These are phyloP conservation scores for Helobdella robusta DNA, from an alignment of 2,888 invertebrate species.

Conservation along the genomic window DNA sequence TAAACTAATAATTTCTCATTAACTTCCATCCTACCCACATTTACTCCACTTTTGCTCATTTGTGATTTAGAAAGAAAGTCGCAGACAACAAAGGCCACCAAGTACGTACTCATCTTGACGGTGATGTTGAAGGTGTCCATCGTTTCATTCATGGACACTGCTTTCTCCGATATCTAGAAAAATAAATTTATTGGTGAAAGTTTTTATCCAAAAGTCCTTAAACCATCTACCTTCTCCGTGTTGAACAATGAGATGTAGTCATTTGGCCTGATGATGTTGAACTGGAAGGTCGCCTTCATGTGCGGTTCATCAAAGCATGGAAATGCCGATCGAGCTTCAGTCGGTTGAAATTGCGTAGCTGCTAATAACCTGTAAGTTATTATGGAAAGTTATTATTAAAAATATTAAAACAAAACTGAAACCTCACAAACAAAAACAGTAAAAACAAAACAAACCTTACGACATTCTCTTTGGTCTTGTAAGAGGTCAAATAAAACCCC, in stretches of 20 bases:
- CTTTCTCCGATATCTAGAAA: too few species aligned
- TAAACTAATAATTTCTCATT: too few species aligned
- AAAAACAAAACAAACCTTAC: slow-evolving; percentile 30
- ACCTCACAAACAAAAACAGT: too few species aligned
- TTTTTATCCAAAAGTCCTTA: too few species aligned
- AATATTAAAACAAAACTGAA: too few species aligned
- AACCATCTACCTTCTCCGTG: slow-evolving; percentile 75
- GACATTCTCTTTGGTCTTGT: slow-evolving; percentile 29
- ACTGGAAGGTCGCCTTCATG: slow-evolving; percentile 67
- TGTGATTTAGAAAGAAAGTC: slow-evolving; percentile 62
- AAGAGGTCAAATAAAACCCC: slow-evolving; percentile 35
- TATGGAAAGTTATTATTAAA: too few species aligned
- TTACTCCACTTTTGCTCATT: slow-evolving; percentile 57
- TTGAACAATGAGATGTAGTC: slow-evolving; percentile 56
- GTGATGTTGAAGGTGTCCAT: slow-evolving; percentile 49
- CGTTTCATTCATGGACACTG: too few species aligned
- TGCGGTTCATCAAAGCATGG: slow-evolving; percentile 49
- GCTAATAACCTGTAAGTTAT: slow-evolving; percentile 60
- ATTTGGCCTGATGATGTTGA: slow-evolving; percentile 64
- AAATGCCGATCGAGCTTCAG: slow-evolving; percentile 46
- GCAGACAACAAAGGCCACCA: slow-evolving; percentile 77
- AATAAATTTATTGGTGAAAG: too few species aligned
- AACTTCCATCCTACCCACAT: too few species aligned
- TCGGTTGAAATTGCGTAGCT: slow-evolving; percentile 58
- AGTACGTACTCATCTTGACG: slow-evolving; percentile 71